Conservation (phyloP, 2,113 vertebrate genomes). For the Athene noctua region DNA sequence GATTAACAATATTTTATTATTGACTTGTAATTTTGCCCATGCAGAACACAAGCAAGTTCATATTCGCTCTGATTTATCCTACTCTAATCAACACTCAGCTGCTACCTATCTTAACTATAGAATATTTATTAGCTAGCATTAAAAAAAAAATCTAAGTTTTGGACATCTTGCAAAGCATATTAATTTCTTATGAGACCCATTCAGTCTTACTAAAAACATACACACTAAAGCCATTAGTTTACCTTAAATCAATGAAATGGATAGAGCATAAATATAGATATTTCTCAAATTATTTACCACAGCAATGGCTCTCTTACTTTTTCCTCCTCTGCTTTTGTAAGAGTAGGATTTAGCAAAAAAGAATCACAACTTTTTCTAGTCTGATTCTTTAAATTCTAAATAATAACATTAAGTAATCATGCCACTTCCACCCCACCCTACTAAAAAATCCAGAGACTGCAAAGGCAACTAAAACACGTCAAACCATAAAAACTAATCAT, state of each 20-base stretch:
- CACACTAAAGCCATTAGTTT: background rate
- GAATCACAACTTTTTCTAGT: background rate
- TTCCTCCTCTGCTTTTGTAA: background rate
- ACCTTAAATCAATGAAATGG: background rate
- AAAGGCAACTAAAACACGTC: background rate
- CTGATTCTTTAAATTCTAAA: background rate
- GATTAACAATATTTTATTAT: conserved; percentile 42
- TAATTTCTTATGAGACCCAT: background rate
- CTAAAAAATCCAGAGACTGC: background rate
- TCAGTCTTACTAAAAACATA: background rate
- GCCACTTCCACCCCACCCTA: background rate
- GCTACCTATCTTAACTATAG: background rate
- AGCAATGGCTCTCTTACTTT: background rate
- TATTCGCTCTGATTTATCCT: background rate
- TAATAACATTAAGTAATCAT: background rate
- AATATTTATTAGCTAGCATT: background rate
- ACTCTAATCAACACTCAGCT: background rate
- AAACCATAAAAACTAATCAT: background rate
- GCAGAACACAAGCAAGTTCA: background rate
- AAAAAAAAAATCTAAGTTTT: background rate
- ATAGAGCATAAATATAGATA: background rate
- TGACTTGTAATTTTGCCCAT: background rate
- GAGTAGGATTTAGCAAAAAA: background rate
- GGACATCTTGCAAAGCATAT: background rate
- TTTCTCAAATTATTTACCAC: background rate